phyloP scores from a whole-genome alignment of 2,113 vertebrate species.

The Melospiza melodia region DNA sequence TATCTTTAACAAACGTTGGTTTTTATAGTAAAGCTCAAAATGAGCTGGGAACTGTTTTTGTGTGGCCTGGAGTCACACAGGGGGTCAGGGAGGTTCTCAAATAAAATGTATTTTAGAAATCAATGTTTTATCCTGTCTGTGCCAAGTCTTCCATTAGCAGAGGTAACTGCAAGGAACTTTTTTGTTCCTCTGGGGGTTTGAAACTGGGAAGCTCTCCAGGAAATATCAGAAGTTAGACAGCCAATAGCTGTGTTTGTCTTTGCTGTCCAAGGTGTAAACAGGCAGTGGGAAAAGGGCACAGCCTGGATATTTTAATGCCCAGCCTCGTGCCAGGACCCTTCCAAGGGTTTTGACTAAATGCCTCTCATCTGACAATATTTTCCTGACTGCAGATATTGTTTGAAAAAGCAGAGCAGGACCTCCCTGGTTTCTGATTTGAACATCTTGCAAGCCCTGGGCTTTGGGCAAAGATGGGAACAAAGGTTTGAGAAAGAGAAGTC shows the following conservation, averaged over 20 bases:
- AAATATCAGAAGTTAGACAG: constrained; percentile 19
- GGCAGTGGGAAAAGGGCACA: background rate
- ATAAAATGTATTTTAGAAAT: background rate
- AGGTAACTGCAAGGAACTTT: background rate
- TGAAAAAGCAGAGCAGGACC: background rate
- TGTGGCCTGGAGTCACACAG: background rate
- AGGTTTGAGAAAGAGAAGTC: background rate
- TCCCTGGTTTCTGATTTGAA: background rate
- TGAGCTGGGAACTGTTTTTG: background rate
- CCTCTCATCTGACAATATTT: background rate
- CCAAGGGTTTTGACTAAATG: background rate
- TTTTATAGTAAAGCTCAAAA: background rate
- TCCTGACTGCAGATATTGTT: background rate
- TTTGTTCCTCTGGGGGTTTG: background rate
- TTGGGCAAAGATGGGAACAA: background rate
- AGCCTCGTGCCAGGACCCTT: background rate
- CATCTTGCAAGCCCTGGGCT: background rate
- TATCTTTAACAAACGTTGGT: background rate
- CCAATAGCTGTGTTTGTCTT: constrained; percentile 3
- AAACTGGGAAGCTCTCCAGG: constrained; percentile 28
- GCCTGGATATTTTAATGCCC: background rate
- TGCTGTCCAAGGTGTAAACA: background rate
- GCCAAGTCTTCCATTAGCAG: constrained; percentile 56
- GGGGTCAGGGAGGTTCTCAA: background rate
- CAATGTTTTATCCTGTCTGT: background rate